These are phyloP conservation scores for Sinella curviseta DNA, from an alignment of 1,140 invertebrate species.

Conservation along the genomic window DNA sequence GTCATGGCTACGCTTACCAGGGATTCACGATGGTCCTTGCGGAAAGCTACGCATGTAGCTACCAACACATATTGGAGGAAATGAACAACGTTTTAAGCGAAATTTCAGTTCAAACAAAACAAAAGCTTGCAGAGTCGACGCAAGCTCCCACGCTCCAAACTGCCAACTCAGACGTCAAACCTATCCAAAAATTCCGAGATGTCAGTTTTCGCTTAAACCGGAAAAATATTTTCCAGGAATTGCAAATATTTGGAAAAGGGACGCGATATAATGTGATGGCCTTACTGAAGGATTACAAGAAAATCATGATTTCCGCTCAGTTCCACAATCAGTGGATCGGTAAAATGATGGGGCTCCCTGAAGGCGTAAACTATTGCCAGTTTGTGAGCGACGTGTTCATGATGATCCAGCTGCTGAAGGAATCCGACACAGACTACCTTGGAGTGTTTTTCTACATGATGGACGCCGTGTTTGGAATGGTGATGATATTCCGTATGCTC, in stretches of 20 bases:
- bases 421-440: conserved; percentile 11
- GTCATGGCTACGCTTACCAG: conserved; percentile 28
- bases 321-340: conserved; percentile 29
- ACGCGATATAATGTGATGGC: conserved; percentile 25
- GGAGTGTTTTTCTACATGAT: conserved; percentile 28
- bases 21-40: conserved; percentile 11
- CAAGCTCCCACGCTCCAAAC: no score
- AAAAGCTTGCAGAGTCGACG: background rate
- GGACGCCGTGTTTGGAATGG: conserved; percentile 32
- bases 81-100: conserved; percentile 19
- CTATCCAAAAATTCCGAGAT: background rate
- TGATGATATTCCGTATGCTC: conserved; percentile 33
- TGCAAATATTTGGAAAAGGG: conserved; percentile 1
- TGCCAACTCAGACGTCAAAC: background rate
- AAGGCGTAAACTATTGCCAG: conserved; percentile 5
- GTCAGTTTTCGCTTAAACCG: background rate
- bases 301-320: background rate
- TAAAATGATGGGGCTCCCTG: background rate
- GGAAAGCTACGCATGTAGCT: conserved; percentile 21
- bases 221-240: no score
- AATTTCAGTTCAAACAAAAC: no score
- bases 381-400: conserved; percentile 40
- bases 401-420: conserved; percentile 30
- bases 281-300: conserved; percentile 26
- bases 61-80: conserved; percentile 23